Base-by-base conservation (phyloP, 2,797 vertebrate genomes). In the Brachyalestes nurse region DNA sequence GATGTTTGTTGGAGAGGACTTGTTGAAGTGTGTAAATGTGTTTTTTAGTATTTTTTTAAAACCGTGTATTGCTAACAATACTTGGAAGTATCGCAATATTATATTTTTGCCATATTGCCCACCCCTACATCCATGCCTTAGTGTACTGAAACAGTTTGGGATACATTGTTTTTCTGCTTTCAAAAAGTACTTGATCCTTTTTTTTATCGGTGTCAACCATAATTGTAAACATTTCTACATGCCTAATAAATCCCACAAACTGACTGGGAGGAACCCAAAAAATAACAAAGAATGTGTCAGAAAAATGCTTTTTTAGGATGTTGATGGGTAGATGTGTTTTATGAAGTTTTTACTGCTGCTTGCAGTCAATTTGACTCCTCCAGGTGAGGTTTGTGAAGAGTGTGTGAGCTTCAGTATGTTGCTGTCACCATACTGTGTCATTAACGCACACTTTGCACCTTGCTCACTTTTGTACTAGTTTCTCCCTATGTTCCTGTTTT, bases 401-500 rank as follows among this genome's bases (percentile, higher is more conserved):
- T 49, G 38, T 47, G 49, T 60, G 40, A 53, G 38, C 16, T 16
- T 49, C 2, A 58, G 21, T 12, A 4, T 47, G 49, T 72, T 21
- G 12, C 45, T 47, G 1, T 67, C 23, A 28, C 25, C 65, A 51
- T 47, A 38, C 49, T 64, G 47, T 64, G 47, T 72, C 45, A 49
- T 78, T 5, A 16, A 60, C 45, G 8, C 49, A 72, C 16, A 9
- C 16, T 62, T 55, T 57, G 42, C 12, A 40, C 38, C 10, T 13
- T 58, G 60, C 23, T 64, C 62, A 55, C 57, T 62, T 74, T 70
- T 21, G 75, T 74, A 55, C 16, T 38, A 75, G 53, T 82, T 79
- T 76, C 77, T 38, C 57, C 7, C 42, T 64, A 40, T 62, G 61
- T 77, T 86, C 84, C 76, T 79, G 67, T 81, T 86, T 81, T 49